Conservation (phyloP, 2,797 vertebrate species). For the Florisuga fusca region DNA sequence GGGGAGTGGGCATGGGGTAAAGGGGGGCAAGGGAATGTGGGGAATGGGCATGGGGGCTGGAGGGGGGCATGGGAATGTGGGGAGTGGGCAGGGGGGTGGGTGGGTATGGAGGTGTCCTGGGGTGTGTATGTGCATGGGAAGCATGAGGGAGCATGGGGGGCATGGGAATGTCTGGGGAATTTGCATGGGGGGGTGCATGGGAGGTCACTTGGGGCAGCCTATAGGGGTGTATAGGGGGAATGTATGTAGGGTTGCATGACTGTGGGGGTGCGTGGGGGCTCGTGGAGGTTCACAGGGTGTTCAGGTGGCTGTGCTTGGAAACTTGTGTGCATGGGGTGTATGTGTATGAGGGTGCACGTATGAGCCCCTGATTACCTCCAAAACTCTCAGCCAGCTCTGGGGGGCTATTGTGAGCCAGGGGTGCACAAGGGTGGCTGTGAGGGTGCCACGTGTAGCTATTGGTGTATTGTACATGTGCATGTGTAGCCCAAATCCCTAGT, state of each 20-base stretch:
- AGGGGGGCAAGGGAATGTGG: too few species aligned
- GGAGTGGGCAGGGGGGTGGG: too few species aligned
- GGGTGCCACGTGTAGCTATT: fast-evolving
- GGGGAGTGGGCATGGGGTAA: neutral
- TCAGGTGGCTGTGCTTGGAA: neutral
- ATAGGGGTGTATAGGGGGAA: neutral
- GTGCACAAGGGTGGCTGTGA: neutral
- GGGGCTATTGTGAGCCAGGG: neutral
- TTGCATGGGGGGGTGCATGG: neutral
- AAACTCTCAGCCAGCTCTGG: neutral
- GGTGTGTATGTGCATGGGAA: too few species aligned
- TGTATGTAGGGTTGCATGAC: too few species aligned
- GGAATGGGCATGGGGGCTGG: too few species aligned
- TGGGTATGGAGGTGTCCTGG: neutral
- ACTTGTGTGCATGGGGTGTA: fast-evolving
- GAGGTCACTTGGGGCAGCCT: neutral
- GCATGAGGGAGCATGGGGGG: too few species aligned
- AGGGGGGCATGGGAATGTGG: too few species aligned
- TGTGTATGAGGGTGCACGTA: fast-evolving
- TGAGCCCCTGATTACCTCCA: fast-evolving
- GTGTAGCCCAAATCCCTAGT: neutral
- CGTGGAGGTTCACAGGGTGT: too few species aligned
- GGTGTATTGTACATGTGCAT: neutral
- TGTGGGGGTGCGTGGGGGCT: too few species aligned
- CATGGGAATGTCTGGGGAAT: neutral